Evolutionary conservation across 2,797 vertebrate genomes (phyloP), one percentile per base, ranked within the genome.

Genomic region (Coregonus sp.): DNA sequence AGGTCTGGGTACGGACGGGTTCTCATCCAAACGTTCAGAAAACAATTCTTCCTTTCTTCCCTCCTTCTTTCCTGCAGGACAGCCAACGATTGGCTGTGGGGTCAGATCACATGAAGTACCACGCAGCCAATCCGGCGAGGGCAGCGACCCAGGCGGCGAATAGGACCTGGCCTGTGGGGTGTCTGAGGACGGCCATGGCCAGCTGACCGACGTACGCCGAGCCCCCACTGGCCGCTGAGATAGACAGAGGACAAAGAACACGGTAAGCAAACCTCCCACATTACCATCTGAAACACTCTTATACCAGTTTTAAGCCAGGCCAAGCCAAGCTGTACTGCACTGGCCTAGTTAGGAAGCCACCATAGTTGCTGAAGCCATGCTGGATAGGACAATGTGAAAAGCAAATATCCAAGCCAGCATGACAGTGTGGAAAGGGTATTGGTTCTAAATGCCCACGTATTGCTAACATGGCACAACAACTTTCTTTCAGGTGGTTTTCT

Each of bases 31-130:
- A 70, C 72, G 73, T 63, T 87, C 75, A 75, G 74, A 76, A 6
- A 40, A 29, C 14, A 61, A 1, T 50, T 47, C 73, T 84, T 70
- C 70, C 74, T 67, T 71, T 80, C 50, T 73, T 52, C 80, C 50
- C n/a, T 29, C 25, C 70, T 52, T 77, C 81, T 61, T 40, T 40
- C 75, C 50, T 74, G 76, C 79, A 80, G 83, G 70, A 54, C 70
- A 25, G 51, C 51, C 73, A 25, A 37, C 37, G 5, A 56, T 59
- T 69, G 54, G 37, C 47, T 12, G 54, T 77, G 9, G 29, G 37
- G 37, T 20, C 5, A 76, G 75, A 81, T 98, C 94, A 99, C 95
- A 98, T 94, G 80, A 97, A 70, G 88, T 98, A 99, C 97, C 98
- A 99, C 0, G 96, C 96, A 14, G 90, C 91, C 61, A 96, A 84